These are phyloP conservation scores for Bambusicola thoracicus DNA, from an alignment of 2,113 vertebrate genomes.

Conservation along the genomic window DNA sequence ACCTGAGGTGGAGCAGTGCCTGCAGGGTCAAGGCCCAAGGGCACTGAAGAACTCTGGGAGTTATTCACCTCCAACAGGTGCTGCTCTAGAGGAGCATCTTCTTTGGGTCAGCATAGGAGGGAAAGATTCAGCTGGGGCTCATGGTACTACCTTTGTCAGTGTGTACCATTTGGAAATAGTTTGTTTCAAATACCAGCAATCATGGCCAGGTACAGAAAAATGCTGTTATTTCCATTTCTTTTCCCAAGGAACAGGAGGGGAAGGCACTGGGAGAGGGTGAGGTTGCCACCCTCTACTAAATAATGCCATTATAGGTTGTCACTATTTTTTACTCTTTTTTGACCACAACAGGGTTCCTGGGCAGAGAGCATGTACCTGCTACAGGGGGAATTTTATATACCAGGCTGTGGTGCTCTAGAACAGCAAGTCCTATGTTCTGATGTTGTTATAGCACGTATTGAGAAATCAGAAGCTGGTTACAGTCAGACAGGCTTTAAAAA, in stretches of 20 bases:
- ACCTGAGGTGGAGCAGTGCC: background rate
- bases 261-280: background rate
- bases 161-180: background rate
- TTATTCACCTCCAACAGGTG: accelerated
- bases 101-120: background rate
- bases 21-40: accelerated
- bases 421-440: background rate
- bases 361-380: background rate
- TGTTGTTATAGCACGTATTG: background rate
- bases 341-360: background rate
- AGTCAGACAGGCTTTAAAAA: background rate
- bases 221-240: background rate
- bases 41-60: no score
- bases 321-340: background rate
- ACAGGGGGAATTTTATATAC: background rate
- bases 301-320: background rate
- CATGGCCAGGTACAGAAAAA: background rate
- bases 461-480: background rate
- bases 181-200: background rate
- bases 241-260: background rate
- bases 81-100: background rate
- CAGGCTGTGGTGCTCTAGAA: background rate
- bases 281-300: background rate
- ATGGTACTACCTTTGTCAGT: background rate
- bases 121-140: background rate